These are phyloP conservation scores for Sesamia nonagrioides DNA, from an alignment of 1,140 invertebrate species.

Conservation along the genomic window DNA sequence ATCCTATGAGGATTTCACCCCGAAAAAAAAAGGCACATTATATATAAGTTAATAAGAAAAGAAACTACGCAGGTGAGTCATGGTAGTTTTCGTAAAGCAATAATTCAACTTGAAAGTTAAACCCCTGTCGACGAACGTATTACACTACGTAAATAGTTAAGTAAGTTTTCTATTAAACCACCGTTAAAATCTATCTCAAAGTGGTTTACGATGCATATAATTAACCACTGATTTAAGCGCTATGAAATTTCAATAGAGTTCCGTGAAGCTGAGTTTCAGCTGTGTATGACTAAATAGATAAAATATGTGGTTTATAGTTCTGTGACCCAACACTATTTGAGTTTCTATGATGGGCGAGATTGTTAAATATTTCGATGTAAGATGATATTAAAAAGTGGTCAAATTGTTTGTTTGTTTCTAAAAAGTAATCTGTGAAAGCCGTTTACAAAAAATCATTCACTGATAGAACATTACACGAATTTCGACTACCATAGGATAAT, in stretches of 20 bases:
- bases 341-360: neutral
- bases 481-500: too few relatives aligned
- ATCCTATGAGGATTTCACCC: too few relatives aligned
- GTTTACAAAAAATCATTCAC: too few relatives aligned
- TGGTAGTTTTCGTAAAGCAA: neutral
- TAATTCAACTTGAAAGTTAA: neutral
- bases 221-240: constrained; percentile 22
- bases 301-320: neutral
- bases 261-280: neutral
- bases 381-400: too few relatives aligned
- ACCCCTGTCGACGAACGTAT: neutral
- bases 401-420: too few relatives aligned
- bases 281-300: neutral
- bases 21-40: too few relatives aligned
- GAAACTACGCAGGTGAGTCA: too few relatives aligned
- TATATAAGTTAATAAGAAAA: too few relatives aligned
- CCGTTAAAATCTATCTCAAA: constrained; percentile 29
- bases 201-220: constrained; percentile 27
- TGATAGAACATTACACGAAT: too few relatives aligned
- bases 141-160: constrained; percentile 11
- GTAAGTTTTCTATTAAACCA: constrained; percentile 13
- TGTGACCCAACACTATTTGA: neutral
- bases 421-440: too few relatives aligned
- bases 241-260: constrained; percentile 19
- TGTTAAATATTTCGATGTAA: neutral